Base-by-base conservation (phyloP, 2,888 invertebrate species). In the Sabellastarte sp. region DNA sequence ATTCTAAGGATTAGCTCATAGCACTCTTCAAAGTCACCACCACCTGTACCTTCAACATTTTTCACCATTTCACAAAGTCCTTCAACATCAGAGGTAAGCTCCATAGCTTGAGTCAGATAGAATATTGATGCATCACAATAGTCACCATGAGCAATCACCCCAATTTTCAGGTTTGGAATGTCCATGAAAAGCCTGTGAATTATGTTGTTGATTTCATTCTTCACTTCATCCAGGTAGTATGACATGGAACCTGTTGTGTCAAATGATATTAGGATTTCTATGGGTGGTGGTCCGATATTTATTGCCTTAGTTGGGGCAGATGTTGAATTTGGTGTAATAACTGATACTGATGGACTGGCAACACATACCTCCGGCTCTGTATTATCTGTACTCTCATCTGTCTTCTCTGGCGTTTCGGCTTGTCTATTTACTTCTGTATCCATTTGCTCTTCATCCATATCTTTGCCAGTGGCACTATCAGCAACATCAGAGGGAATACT, bases 91-190 rank as follows among this genome's bases (percentile, higher is more conserved):
- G 66, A 71, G 5, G 77, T 74, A 28, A 80, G 72, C 59, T 81
- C 78, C 1, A 76, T 62, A 32, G 73, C 70, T 63, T 78, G 74
- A 41, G 79, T 79, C 50, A 80, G 71, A 63, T 80, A 81, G 33
- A 28, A 31, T 56, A 73, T 73, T 10, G 72, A 66, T 4, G 71
- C 69, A 67, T 80, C 80, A 57, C 78, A 78, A 65, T 81, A 81
- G 65, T 81, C 80, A 0, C 81, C 81, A 58, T 81, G 81, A 1
- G 81, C 81, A 28, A 81, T 71, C 28, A 81, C 72, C 3, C 76
- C 77, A 10, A 79, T 73, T n/a, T 74, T 70, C 50, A 81, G 74
- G 3, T 72, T 74, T 0, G 79, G 78, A 41, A 80, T 78, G 69
- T 81, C 81, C 32, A 75, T 73, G 56, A 77, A 74, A 3, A 81